These are phyloP conservation scores for Antheraea pernyi DNA, from an alignment of 1,140 invertebrate genomes.

Conservation along the genomic window DNA sequence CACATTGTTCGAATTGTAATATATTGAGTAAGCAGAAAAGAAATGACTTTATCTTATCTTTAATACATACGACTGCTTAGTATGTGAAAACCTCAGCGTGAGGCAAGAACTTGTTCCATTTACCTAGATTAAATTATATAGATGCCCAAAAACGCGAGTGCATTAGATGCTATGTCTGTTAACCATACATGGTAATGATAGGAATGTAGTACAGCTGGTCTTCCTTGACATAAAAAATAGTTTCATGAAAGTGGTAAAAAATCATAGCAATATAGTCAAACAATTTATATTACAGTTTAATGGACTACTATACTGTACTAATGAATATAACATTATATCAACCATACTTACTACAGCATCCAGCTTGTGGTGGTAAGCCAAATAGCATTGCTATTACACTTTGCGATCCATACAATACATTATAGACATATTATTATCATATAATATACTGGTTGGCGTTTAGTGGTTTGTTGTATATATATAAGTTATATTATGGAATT, in stretches of 20 bases:
- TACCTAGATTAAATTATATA: background rate
- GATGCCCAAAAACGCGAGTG: background rate
- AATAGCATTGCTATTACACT: too few relatives aligned
- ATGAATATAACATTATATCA: too few relatives aligned
- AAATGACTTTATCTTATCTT: background rate
- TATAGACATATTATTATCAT: too few relatives aligned
- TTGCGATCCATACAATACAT: too few relatives aligned
- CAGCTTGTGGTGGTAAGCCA: too few relatives aligned
- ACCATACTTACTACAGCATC: too few relatives aligned
- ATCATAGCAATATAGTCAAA: background rate
- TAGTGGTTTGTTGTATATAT: too few relatives aligned
- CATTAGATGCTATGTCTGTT: background rate
- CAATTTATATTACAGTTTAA: too few relatives aligned
- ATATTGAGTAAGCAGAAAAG: background rate
- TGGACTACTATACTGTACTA: too few relatives aligned
- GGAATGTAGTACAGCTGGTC: background rate
- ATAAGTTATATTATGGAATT: too few relatives aligned
- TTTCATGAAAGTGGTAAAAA: background rate
- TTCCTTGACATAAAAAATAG: background rate
- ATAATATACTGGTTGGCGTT: too few relatives aligned
- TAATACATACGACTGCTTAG: background rate
- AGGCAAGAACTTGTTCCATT: background rate
- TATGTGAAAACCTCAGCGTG: background rate
- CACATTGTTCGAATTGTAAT: background rate
- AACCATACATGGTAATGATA: conserved; percentile 1